phyloP scores from a whole-genome alignment of 2,888 invertebrate species.

The Euphydryas editha region DNA sequence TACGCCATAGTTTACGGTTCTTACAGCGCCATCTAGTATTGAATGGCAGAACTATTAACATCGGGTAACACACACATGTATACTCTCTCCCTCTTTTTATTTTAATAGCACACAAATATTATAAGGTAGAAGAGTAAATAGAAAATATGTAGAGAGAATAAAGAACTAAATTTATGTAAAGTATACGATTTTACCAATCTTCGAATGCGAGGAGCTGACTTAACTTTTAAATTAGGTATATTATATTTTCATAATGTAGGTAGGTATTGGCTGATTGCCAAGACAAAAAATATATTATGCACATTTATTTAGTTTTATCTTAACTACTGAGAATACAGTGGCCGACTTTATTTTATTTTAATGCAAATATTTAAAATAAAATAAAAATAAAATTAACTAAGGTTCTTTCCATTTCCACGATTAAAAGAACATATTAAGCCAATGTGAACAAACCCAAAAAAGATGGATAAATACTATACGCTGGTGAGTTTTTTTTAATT shows the following conservation, averaged over 20 bases:
- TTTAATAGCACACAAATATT: background rate
- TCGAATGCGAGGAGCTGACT: no score
- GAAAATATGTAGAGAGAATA: background rate
- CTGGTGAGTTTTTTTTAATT: no score
- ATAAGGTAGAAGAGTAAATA: background rate
- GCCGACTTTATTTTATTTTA: background rate
- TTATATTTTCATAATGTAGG: background rate
- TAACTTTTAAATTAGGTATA: background rate
- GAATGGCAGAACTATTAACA: slow-evolving; percentile 65
- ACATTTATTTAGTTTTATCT: background rate
- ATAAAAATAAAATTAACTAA: no score
- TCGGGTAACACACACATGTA: slow-evolving; percentile 44
- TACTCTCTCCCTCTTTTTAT: slow-evolving; percentile 5
- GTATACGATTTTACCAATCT: no score
- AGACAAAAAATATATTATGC: background rate
- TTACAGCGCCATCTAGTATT: slow-evolving; percentile 69
- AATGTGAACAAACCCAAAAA: no score
- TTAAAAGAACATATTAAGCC: no score
- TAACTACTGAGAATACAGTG: background rate
- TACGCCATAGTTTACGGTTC: background rate
- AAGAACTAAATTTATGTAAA: background rate
- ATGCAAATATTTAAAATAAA: no score
- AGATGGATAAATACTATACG: no score
- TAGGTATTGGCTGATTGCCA: background rate
- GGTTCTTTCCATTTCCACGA: no score